Conservation (phyloP, 2,113 vertebrate genomes). For the Sclerurus mexicanus region DNA sequence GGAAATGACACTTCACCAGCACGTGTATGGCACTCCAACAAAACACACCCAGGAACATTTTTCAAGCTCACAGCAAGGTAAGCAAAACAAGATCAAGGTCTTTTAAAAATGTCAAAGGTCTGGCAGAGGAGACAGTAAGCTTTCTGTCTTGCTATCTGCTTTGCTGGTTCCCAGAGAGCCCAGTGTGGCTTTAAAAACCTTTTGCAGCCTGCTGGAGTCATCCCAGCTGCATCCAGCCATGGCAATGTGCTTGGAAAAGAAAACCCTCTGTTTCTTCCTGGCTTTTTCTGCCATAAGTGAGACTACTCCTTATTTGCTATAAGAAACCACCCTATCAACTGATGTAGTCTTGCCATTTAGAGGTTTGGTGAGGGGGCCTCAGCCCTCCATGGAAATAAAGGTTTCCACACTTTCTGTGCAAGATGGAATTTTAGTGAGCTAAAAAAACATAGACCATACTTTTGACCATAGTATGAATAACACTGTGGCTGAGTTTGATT, state of each 20-base stretch:
- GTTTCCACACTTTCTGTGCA: not conserved
- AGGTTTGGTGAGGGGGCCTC: not conserved
- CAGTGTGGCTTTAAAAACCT: not conserved
- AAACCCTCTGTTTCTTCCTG: not conserved
- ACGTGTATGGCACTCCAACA: not conserved
- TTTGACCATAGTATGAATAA: not conserved
- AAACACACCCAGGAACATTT: not conserved
- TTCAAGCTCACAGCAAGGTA: not conserved
- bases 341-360: not conserved
- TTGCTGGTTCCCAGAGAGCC: not conserved
- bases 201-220: not conserved
- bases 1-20: not conserved
- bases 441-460: not conserved
- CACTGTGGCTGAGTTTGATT: not conserved
- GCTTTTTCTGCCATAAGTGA: not conserved
- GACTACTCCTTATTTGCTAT: not conserved
- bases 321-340: not conserved
- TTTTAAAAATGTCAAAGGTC: not conserved
- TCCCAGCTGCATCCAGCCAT: not conserved
- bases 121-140: not conserved
- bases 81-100: not conserved
- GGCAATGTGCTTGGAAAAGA: not conserved
- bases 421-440: not conserved
- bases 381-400: not conserved
- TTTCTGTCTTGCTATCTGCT: not conserved